These are phyloP conservation scores for Ctenochaetus hawaiiensis DNA, from an alignment of 2,797 vertebrate species.

Conservation along the genomic window DNA sequence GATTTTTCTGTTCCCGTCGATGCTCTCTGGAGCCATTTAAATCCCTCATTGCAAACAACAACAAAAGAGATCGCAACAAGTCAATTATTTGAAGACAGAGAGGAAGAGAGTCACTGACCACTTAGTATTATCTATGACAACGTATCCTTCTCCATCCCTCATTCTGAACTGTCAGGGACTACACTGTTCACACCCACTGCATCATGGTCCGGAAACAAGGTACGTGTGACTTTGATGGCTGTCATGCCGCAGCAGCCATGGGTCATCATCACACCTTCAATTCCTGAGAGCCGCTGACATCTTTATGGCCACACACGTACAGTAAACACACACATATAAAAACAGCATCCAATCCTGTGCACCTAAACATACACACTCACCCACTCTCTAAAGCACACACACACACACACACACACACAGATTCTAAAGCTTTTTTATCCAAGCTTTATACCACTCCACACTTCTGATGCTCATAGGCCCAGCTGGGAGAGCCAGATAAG, in stretches of 20 bases:
- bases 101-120: slow-evolving; percentile 31
- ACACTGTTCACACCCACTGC: slow-evolving; percentile 56
- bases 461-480: slow-evolving; percentile 59
- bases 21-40: slow-evolving; percentile 51
- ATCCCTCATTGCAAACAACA: slow-evolving; percentile 39
- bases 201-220: slow-evolving; percentile 58
- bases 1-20: slow-evolving; percentile 47
- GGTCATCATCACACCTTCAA: slow-evolving; percentile 68
- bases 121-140: slow-evolving; percentile 60
- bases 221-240: slow-evolving; percentile 58
- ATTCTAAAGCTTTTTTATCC: slow-evolving; percentile 46
- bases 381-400: slow-evolving; percentile 19
- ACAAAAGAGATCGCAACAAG: slow-evolving; percentile 46
- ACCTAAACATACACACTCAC: slow-evolving; percentile 9
- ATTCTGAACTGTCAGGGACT: slow-evolving; percentile 51
- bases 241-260: slow-evolving; percentile 45
- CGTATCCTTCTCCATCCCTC: slow-evolving; percentile 57
- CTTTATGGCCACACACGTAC: slow-evolving; percentile 59
- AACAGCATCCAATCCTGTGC: slow-evolving; percentile 3
- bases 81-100: slow-evolving; percentile 5
- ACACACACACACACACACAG: slow-evolving; percentile 6
- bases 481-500: slow-evolving; percentile 78
- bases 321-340: slow-evolving; percentile 32
- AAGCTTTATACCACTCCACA: slow-evolving; percentile 53
- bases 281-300: slow-evolving; percentile 55